Evolutionary conservation across 2,797 vertebrate species (phyloP), one percentile per base, ranked within the genome.

Genomic region (Mus minutoides): DNA sequence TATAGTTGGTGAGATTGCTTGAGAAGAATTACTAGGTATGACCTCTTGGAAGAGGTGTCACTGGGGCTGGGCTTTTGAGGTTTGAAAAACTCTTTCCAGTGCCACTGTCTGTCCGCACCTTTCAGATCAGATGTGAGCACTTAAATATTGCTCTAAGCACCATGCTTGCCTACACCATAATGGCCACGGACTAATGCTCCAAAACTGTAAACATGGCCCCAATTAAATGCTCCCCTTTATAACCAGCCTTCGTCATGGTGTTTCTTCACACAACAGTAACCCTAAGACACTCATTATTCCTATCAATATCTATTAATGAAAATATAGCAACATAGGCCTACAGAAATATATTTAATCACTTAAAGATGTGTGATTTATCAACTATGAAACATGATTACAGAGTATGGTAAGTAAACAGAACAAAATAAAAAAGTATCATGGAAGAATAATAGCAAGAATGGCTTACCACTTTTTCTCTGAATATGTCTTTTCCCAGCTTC

Each of bases 391-490:
- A 94, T 49, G 37, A 79, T 24, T 62, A 78, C 31, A 93, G 19
- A 37, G 29, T 46, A 73, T 60, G 24, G 14, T 14, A 80, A 40
- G 4, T n/a, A 94, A 94, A 31, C 4, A 95, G 71, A 88, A 93
- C 17, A 93, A 67, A 69, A 71, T 91, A 90, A 93, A 95, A 94
- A 96, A 82, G 82, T 91, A 64, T 64, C 29, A 89, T 37, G 22
- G 16, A 11, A 92, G 58, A 92, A 91, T 84, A 90, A 77, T 60
- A 94, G 37, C 56, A 93, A 83, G 43, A 80, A 85, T 26, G 88
- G 97, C 99, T 96, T 98, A 99, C 99, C 99, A 0, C 97, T 98
- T 98, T 99, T 99, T 98, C 98, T 99, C 97, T 99, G 99, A 83
- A 97, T 98, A 1, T 99, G 98, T 88, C 98, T 99, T 98, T 98